phyloP scores from a whole-genome alignment of 2,113 vertebrate genomes.

The Pelvicachromis taeniatus region DNA sequence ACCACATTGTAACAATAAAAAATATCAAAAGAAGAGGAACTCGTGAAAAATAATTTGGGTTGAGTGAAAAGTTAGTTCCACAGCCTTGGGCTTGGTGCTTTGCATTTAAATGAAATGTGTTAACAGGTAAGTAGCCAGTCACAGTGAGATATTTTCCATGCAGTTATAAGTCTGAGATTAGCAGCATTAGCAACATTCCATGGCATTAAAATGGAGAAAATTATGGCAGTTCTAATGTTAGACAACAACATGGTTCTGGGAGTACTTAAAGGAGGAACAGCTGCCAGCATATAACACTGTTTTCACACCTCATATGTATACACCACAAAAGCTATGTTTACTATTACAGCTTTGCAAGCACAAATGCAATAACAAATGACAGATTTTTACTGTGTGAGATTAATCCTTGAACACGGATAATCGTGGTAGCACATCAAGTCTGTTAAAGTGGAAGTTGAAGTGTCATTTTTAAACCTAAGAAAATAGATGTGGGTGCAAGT shows the following conservation, averaged over 20 bases:
- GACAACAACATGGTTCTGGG: conserved; percentile 74
- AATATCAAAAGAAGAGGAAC: background rate
- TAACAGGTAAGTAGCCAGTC: conserved; percentile 34
- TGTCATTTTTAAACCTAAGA: background rate
- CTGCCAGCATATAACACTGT: conserved; percentile 71
- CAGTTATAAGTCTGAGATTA: conserved; percentile 52
- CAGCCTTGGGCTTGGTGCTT: conserved; percentile 26
- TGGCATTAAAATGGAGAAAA: conserved; percentile 87
- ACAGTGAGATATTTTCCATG: conserved; percentile 55
- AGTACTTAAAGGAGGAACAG: conserved; percentile 74
- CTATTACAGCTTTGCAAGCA: conserved; percentile 24
- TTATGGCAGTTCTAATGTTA: conserved; percentile 79
- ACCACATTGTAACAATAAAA: background rate
- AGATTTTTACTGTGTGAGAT: conserved; percentile 24
- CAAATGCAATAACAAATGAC: conserved; percentile 3
- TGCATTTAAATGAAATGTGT: conserved; percentile 50
- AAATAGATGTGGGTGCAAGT: background rate
- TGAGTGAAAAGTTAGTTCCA: conserved; percentile 8
- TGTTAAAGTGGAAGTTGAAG: background rate
- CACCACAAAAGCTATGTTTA: conserved; percentile 25
- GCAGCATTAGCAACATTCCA: conserved; percentile 88
- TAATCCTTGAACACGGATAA: background rate
- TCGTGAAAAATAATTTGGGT: background rate
- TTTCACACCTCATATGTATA: conserved; percentile 20
- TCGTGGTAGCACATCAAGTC: background rate